Evolutionary conservation across 2,113 vertebrate genomes (phyloP).

Genomic region (Halichoerus grypus): DNA sequence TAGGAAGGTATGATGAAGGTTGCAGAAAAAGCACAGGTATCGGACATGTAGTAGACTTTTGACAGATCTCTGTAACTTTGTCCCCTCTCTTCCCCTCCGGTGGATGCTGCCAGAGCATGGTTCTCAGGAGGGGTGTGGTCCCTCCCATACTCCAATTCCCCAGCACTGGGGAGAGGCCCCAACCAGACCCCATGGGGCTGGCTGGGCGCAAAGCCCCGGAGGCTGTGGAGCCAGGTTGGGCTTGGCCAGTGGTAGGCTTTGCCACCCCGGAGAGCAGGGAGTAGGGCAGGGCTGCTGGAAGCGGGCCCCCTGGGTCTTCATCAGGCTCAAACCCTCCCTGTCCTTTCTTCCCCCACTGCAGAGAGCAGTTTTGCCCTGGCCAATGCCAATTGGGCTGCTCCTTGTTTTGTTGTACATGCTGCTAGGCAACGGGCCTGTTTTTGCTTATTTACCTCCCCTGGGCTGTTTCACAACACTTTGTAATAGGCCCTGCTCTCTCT

Average conservation of each 20-base stretch:
- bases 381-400: slow-evolving; percentile 86
- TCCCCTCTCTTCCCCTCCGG: background rate
- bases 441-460: slow-evolving; percentile 92
- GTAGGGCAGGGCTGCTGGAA: background rate
- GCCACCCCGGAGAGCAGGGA: background rate
- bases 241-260: background rate
- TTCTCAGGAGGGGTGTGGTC: background rate
- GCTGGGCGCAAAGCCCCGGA: background rate
- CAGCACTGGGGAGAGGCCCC: background rate
- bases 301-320: slow-evolving; percentile 29
- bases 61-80: background rate
- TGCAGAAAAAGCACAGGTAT: background rate
- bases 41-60: background rate
- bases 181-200: background rate
- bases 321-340: slow-evolving; percentile 17
- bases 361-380: slow-evolving; percentile 82
- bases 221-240: background rate
- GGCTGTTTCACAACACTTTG: slow-evolving; percentile 91
- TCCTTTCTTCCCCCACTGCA: background rate
- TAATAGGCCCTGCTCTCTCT: slow-evolving; percentile 87
- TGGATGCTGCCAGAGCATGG: background rate
- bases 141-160: background rate
- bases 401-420: slow-evolving; percentile 90
- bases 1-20: background rate
- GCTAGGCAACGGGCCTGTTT: slow-evolving; percentile 90